These are phyloP conservation scores for Aelia acuminata DNA, from an alignment of 2,888 invertebrate genomes.

Conservation along the genomic window DNA sequence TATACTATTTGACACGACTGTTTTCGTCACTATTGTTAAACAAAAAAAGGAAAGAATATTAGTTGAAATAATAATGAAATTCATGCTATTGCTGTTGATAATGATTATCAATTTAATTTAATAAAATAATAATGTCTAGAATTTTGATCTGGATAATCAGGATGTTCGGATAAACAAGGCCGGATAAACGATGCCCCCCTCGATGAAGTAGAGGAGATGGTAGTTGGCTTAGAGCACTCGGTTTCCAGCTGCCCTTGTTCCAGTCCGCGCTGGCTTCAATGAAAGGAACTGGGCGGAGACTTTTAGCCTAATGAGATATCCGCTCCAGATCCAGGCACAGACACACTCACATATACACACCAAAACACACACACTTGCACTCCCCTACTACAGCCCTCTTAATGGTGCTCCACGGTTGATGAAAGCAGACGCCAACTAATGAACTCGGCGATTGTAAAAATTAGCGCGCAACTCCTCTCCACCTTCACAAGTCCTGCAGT, in stretches of 20 bases:
- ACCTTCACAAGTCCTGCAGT: background rate
- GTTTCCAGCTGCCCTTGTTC: background rate
- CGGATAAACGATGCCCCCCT: no score
- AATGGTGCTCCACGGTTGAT: background rate
- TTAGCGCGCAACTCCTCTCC: background rate
- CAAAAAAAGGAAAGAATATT: no score
- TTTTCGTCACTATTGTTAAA: no score
- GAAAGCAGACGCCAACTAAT: slow-evolving; percentile 11
- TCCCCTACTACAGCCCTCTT: background rate
- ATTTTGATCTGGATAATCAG: no score
- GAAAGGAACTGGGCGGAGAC: background rate
- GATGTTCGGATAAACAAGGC: no score
- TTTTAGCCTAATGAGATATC: slow-evolving; percentile 37
- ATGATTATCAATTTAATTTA: no score
- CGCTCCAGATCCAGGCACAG: background rate
- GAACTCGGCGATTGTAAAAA: slow-evolving; percentile 19
- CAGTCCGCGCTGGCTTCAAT: background rate
- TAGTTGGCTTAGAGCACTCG: background rate
- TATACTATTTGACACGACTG: no score
- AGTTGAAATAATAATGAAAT: no score
- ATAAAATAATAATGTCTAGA: no score
- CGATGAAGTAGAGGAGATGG: no score
- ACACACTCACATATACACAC: background rate
- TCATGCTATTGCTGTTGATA: no score
- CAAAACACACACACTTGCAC: background rate